Evolutionary conservation across 35 echinoderm and acorn worm species (phyloP).

Genomic region (Heliocidaris tuberculata): DNA sequence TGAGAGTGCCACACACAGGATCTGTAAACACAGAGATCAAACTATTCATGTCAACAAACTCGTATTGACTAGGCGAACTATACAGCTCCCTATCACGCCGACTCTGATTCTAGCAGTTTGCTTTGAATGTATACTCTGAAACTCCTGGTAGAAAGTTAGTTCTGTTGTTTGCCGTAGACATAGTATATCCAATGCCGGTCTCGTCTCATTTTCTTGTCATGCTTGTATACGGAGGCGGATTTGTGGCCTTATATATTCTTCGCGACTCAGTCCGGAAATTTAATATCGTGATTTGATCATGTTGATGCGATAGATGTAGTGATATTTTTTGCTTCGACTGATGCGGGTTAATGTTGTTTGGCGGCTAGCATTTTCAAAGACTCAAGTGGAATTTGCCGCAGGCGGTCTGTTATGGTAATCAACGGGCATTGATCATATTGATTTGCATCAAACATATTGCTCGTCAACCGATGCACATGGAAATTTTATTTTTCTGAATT

Average conservation of each 20-base stretch:
- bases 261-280: not conserved
- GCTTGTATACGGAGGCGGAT: not conserved
- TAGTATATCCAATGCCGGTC: not conserved
- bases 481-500: not conserved
- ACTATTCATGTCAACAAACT: not conserved
- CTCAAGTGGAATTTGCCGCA: not conserved
- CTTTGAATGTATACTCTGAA: not conserved
- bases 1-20: not conserved
- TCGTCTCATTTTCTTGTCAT: not conserved
- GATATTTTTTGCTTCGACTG: not conserved
- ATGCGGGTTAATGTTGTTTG: not conserved
- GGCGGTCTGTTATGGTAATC: not conserved
- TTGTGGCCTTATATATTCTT: not conserved
- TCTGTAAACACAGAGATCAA: not conserved
- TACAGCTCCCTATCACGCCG: not conserved
- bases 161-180: not conserved
- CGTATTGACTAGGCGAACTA: not conserved
- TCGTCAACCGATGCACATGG: not conserved
- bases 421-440: not conserved
- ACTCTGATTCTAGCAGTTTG: not conserved
- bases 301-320: not conserved
- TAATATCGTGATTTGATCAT: not conserved
- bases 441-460: not conserved
- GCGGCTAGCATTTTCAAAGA: not conserved
- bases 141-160: not conserved